These are phyloP conservation scores for Chalcis sispes DNA, from an alignment of 2,888 invertebrate species.

Conservation along the genomic window DNA sequence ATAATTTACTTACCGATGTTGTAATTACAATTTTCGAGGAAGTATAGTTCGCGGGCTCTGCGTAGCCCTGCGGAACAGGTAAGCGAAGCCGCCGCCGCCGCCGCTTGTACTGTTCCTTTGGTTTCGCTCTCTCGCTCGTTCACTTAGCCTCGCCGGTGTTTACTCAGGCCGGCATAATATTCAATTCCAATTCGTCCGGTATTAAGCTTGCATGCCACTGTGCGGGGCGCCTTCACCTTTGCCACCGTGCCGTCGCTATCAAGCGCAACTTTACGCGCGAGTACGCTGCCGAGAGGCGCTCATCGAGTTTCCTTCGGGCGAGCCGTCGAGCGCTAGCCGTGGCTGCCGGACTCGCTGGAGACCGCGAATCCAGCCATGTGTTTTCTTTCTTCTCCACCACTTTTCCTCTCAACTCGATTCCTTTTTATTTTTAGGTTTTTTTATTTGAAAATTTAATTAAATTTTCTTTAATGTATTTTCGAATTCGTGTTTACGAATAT, in stretches of 20 bases:
- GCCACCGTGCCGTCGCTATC: constrained; percentile 42
- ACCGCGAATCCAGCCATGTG: constrained; percentile 32
- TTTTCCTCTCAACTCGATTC: background rate
- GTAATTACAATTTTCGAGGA: constrained; percentile 74
- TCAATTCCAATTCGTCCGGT: constrained; percentile 74
- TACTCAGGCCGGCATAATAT: constrained; percentile 74
- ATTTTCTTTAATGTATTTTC: background rate
- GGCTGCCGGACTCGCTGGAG: constrained; percentile 1
- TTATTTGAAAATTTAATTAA: background rate
- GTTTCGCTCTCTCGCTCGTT: constrained; percentile 14
- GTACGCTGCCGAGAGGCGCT: background rate
- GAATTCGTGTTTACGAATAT: background rate
- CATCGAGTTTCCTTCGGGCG: constrained; percentile 39
- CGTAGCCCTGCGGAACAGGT: constrained; percentile 50
- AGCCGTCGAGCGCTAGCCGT: constrained; percentile 11
- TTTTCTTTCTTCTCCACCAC: constrained; percentile 4
- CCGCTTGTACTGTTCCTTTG: constrained; percentile 29
- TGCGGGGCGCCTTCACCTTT: constrained; percentile 35
- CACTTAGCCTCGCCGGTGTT: constrained; percentile 63
- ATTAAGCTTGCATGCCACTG: constrained; percentile 66
- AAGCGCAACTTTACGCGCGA: background rate
- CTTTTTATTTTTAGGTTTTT: background rate
- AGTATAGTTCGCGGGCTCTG: constrained; percentile 60
- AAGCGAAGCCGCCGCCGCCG: constrained; percentile 39
- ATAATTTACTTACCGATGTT: constrained; percentile 76